phyloP scores from a whole-genome alignment of 64 coral and sea anemone species.

The Actinia equina region DNA sequence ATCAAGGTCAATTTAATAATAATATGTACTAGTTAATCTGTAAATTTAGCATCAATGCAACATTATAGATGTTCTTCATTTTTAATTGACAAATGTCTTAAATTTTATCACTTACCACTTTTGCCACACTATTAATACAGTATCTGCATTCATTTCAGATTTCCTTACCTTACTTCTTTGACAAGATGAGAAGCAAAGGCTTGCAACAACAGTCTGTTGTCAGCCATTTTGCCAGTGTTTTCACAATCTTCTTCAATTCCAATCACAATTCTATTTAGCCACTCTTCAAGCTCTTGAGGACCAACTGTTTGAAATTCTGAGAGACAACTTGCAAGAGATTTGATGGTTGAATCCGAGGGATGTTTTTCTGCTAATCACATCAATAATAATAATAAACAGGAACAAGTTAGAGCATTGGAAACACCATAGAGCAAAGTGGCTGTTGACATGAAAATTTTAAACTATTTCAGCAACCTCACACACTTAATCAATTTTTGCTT shows the following conservation, averaged over 20 bases:
- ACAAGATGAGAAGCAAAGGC: constrained; percentile 80
- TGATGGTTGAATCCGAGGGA: constrained; percentile 55
- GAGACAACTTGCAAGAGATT: constrained; percentile 46
- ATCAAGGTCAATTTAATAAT: too few relatives aligned
- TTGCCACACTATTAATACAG: too few relatives aligned
- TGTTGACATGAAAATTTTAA: too few relatives aligned
- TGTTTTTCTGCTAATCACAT: constrained; percentile 75
- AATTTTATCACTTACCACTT: too few relatives aligned
- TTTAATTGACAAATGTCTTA: too few relatives aligned
- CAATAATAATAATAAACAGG: neutral
- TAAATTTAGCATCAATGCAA: too few relatives aligned
- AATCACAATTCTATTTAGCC: constrained; percentile 87
- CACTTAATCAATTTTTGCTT: neutral
- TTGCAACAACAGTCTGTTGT: constrained; percentile 88
- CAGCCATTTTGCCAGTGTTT: constrained; percentile 99
- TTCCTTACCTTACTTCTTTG: constrained; percentile 45
- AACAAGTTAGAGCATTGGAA: neutral
- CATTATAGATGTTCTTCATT: too few relatives aligned
- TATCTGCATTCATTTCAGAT: too few relatives aligned
- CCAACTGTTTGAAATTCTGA: constrained; percentile 42
- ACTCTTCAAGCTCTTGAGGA: constrained; percentile 45
- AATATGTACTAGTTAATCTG: too few relatives aligned
- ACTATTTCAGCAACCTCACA: too few relatives aligned
- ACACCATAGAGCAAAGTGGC: too few relatives aligned
- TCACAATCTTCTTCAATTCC: constrained; percentile 87